Evolutionary conservation across 2,113 vertebrate species (phyloP), one percentile per base, ranked within the genome.

Genomic region (Choloepus hoffmanni): DNA sequence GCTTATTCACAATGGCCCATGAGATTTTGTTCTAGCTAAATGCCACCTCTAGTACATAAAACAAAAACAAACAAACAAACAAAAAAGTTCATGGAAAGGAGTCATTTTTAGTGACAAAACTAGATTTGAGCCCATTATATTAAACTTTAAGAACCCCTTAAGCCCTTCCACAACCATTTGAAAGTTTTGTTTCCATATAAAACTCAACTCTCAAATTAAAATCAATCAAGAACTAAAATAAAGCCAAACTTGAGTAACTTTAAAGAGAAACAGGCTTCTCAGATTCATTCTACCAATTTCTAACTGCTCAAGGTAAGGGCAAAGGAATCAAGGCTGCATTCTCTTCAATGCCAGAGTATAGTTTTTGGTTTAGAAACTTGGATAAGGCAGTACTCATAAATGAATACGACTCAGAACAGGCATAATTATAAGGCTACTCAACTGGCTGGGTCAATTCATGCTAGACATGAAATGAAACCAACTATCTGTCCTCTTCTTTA

Each of bases 241-340:
- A 43, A 86, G 76, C 16, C 5, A 85, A 86, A 91, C 30, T 1
- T 48, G 15, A 86, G 45, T 33, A 58, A 79, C 48, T 76, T n/a
- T 85, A 33, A 63, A 85, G 60, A 78, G 45, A 89, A 55, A 65
- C 0, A 89, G 19, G 78, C 55, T 63, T 24, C 33, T 12, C 19
- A 72, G 43, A 15, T 43, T 63, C n/a, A 33, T 30, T 36, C 36
- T 36, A 36, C 36, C 36, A 36, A 36, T 36, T 36, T 36, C 36
- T 36, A 36, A 36, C 36, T 36, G 36, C 36, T 36, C 2, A 63
- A 40, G 21, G n/a, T 45, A 33, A 74, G 58, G 21, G 26, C 19
- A 89, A 94, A 89, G 45, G 73, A 74, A 82, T 43, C 84, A 78
- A 79, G 58, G 65, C 33, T 53, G 53, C 67, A 74, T 55, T 63